A percentile compares a stretch with the other conserved stretches of the same genome.
These are phyloP conservation scores for Furcula furcula DNA, from an alignment of 2,888 invertebrate genomes.

Conservation along the genomic window DNA sequence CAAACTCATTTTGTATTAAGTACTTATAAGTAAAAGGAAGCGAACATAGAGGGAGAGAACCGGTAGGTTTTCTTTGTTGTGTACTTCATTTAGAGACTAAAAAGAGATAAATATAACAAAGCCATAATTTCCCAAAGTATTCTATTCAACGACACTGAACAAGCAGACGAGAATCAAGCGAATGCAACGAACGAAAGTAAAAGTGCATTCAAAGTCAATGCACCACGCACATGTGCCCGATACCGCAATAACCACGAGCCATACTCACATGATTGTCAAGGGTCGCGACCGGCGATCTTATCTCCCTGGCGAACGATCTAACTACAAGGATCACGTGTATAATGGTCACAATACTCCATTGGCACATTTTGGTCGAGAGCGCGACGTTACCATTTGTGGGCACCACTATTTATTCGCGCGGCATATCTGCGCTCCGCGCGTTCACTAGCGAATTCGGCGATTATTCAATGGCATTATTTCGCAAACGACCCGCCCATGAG, in stretches of 20 bases:
- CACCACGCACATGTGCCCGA: constrained; percentile 41
- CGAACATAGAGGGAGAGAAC: too few relatives aligned
- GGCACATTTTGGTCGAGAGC: constrained; percentile 67
- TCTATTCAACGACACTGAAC: neutral
- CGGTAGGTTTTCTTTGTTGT: too few relatives aligned
- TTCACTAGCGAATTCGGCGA: constrained; percentile 63
- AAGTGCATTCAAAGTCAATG: constrained; percentile 65
- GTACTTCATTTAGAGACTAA: too few relatives aligned
- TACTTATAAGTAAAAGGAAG: too few relatives aligned
- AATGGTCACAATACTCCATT: constrained; percentile 71
- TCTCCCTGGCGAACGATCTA: constrained; percentile 50
- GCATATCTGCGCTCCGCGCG: constrained; percentile 64
- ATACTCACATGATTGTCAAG: constrained; percentile 68
- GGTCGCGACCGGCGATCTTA: constrained; percentile 45
- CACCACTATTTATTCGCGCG: constrained; percentile 70
- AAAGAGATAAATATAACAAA: neutral
- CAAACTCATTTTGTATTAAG: too few relatives aligned
- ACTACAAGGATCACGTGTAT: constrained; percentile 61
- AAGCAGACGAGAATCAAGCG: constrained; percentile 14
- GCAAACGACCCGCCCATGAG: constrained; percentile 58
- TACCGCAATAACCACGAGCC: constrained; percentile 33
- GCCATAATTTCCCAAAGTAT: neutral
- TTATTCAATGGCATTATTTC: constrained; percentile 72
- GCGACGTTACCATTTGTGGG: constrained; percentile 41
- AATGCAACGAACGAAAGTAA: constrained; percentile 61